Conservation (phyloP, 2,113 vertebrate species). For the Passerina amoena region DNA sequence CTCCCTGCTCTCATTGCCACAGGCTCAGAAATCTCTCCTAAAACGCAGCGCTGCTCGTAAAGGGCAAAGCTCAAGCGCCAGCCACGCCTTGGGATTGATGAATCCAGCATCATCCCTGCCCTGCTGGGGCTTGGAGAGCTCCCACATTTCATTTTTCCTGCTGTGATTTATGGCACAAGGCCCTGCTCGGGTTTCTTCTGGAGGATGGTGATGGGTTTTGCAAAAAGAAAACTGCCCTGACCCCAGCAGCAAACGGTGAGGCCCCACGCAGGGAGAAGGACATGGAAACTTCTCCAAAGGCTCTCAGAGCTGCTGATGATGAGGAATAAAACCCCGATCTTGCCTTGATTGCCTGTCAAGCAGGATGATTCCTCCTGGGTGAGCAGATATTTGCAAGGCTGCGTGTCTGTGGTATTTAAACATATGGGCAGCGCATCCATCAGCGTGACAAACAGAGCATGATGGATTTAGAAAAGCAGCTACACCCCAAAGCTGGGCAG, state of each 20-base stretch:
- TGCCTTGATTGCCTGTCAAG: constrained; percentile 26
- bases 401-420: not conserved
- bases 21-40: not conserved
- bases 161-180: not conserved
- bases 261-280: not conserved
- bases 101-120: not conserved
- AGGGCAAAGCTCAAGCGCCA: not conserved
- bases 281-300: not conserved
- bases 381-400: constrained; percentile 19
- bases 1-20: not conserved
- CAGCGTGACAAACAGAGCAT: not conserved
- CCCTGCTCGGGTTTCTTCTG: not conserved
- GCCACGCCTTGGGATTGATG: not conserved
- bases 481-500: not conserved
- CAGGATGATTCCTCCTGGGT: not conserved
- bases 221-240: not conserved
- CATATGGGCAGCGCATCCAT: not conserved
- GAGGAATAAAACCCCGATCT: not conserved
- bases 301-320: not conserved
- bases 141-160: not conserved
- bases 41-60: not conserved
- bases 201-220: not conserved
- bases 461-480: not conserved
- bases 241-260: not conserved
- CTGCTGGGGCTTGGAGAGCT: not conserved